A percentile compares a stretch with the other conserved stretches of the same genome.
These are phyloP conservation scores for Apodemus sylvaticus DNA, from an alignment of 2,113 vertebrate genomes.

Conservation along the genomic window DNA sequence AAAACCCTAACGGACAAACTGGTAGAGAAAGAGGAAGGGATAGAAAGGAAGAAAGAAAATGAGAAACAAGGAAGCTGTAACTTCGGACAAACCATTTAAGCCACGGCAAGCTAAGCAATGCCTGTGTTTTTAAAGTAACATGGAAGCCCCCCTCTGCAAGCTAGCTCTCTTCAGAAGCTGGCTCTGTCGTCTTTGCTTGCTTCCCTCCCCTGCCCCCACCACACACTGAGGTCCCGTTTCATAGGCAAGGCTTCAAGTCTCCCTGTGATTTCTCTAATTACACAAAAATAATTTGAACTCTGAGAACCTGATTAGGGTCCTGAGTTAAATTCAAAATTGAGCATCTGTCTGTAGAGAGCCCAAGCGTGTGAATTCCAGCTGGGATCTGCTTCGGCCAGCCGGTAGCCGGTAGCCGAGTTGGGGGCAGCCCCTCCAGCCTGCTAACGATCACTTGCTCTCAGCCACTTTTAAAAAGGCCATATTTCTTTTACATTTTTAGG, in stretches of 20 bases:
- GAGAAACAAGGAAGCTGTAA: not conserved
- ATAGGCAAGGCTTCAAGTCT: not conserved
- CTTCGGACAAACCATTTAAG: constrained; percentile 26
- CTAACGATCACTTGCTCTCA: constrained; percentile 84
- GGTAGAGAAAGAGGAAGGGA: not conserved
- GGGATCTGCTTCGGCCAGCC: not conserved
- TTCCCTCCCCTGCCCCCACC: too few species aligned
- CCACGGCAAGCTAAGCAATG: not conserved
- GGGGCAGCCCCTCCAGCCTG: constrained; percentile 75
- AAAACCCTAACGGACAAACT: not conserved
- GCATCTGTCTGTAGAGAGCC: constrained; percentile 36
- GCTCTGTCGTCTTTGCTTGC: not conserved
- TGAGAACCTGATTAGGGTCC: not conserved
- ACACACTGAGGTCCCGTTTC: not conserved
- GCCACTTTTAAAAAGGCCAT: constrained; percentile 81
- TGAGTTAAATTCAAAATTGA: constrained; percentile 9
- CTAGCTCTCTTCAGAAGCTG: not conserved
- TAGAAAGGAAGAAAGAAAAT: not conserved
- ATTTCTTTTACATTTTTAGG: constrained; percentile 81
- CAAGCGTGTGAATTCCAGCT: constrained; percentile 1
- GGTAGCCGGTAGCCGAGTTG: not conserved
- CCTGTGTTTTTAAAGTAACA: not conserved
- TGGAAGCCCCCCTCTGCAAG: not conserved
- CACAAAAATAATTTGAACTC: constrained; percentile 63
- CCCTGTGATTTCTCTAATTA: not conserved